These are phyloP conservation scores for Spheniscus mendiculus DNA, from an alignment of 2,113 vertebrate genomes.

Conservation along the genomic window DNA sequence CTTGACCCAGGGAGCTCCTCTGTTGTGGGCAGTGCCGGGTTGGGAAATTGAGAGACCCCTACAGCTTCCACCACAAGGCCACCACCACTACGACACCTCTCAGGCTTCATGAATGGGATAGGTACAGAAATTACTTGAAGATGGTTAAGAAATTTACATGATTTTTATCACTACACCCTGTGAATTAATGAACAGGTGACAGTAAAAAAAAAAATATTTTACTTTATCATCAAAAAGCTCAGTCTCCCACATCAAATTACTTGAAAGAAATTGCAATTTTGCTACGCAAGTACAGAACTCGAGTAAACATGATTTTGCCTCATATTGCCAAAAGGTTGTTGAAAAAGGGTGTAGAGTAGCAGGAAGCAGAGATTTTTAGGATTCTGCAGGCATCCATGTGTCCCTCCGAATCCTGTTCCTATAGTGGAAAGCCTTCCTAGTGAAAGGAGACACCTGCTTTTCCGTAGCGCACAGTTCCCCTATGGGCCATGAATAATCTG, in stretches of 20 bases:
- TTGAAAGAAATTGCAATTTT: background rate
- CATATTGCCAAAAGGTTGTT: background rate
- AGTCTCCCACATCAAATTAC: background rate
- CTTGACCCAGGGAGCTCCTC: background rate
- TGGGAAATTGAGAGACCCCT: background rate
- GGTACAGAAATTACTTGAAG: background rate
- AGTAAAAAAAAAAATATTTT: background rate
- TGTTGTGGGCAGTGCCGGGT: background rate
- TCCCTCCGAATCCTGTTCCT: background rate
- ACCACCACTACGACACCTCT: background rate
- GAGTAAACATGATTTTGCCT: background rate
- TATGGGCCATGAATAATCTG: background rate
- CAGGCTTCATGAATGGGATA: background rate
- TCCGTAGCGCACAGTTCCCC: background rate
- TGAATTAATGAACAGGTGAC: background rate
- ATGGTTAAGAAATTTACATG: background rate
- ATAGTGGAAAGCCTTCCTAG: background rate
- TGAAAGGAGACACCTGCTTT: constrained; percentile 17
- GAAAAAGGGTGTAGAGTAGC: background rate
- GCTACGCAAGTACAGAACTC: background rate
- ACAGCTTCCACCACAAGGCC: background rate
- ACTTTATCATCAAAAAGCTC: background rate
- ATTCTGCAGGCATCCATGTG: background rate
- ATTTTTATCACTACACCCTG: background rate
- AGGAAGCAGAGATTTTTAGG: background rate